Evolutionary conservation across 2,113 vertebrate genomes (phyloP), one percentile per base, ranked within the genome.

Genomic region (Herpailurus yagouaroundi): DNA sequence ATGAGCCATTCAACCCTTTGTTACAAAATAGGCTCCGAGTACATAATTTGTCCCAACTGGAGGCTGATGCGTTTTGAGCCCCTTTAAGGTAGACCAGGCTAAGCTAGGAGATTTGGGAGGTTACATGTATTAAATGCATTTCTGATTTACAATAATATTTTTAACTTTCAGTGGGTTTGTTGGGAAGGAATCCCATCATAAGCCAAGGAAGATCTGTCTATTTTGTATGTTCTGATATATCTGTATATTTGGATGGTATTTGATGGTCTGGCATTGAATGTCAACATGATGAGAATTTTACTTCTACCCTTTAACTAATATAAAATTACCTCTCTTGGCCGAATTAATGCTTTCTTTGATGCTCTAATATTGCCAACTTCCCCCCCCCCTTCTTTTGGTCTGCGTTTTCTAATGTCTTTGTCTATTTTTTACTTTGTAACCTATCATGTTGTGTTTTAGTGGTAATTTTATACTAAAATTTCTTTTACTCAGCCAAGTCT

Each of bases 381-480:
- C 11, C 16, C 16, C n/a, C 27, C 31, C 14, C 16, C 15, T 31
- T 69, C 82, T 92, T 80, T 41, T 57, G 29, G 45, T 88, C 41
- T 94, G n/a, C n/a, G 29, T 94, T 97, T 96, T 64, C 60, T 18
- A 89, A 64, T 48, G 33, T 63, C 23, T 45, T 93, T 89, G n/a
- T n/a, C 19, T 91, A 15, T 73, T 86, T 94, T 95, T 94, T 60
- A 84, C 52, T 95, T 96, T 77, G 68, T 64, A 66, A 82, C 48
- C 36, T 73, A 45, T 57, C 31, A 50, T 33, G 36, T 45, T 10
- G 31, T 63, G 81, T 95, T 93, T 64, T 60, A 91, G 71, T 83
- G 45, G n/a, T 88, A 93, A 45, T 45, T 45, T 45, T 82, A 93
- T 91, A 88, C 31, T 93, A 93, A 88, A 81, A 94, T 89, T 91